phyloP scores from a whole-genome alignment of 2,113 vertebrate genomes.

The Anser cygnoides region DNA sequence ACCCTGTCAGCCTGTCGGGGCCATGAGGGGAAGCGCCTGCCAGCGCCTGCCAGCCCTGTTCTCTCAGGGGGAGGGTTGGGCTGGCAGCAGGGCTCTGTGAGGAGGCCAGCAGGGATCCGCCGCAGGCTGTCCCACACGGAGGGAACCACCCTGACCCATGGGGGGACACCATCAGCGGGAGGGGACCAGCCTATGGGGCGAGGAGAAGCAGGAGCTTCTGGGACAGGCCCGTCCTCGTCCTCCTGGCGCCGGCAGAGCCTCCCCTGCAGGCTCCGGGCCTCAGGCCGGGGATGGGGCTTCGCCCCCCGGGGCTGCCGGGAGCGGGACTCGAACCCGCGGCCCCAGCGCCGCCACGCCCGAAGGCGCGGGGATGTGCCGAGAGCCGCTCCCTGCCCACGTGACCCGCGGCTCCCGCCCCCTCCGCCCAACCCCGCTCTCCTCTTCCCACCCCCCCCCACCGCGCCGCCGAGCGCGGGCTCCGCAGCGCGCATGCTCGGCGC shows the following conservation, averaged over 20 bases:
- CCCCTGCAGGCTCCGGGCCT: neutral
- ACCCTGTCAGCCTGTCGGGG: neutral
- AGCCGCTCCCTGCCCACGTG: rapidly evolving
- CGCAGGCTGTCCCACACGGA: neutral
- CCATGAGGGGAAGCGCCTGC: too few species aligned
- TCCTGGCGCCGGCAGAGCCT: neutral
- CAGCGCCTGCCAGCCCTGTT: too few species aligned
- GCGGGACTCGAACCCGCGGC: rapidly evolving
- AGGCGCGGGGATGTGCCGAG: rapidly evolving
- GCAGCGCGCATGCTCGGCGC: neutral
- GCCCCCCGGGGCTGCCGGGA: neutral
- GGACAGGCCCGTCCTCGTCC: neutral
- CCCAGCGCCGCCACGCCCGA: rapidly evolving
- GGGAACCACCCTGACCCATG: neutral
- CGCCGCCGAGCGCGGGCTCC: too few species aligned
- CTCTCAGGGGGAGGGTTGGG: neutral
- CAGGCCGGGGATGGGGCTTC: too few species aligned
- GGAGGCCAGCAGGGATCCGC: neutral
- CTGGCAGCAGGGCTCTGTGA: neutral
- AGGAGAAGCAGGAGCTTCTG: neutral
- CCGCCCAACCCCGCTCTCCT: neutral
- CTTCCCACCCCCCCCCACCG: too few species aligned
- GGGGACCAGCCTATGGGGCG: rapidly evolving
- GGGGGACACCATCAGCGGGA: neutral
- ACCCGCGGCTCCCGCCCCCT: rapidly evolving